These are phyloP conservation scores for Bufo gargarizans DNA, from an alignment of 2,113 vertebrate species.

Conservation along the genomic window DNA sequence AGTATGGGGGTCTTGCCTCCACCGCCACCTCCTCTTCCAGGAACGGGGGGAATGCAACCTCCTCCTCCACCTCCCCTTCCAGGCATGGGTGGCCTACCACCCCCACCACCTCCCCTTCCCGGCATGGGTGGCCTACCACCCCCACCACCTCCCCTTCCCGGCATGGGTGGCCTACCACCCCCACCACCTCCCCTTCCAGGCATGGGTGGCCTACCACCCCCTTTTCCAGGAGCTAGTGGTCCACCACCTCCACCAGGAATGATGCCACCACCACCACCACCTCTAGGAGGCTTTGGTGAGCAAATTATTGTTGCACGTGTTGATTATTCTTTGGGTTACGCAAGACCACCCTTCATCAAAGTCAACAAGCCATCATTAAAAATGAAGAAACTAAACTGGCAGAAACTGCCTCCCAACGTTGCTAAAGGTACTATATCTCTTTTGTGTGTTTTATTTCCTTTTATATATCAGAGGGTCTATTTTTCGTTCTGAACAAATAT, in stretches of 20 bases:
- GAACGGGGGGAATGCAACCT: slow-evolving; percentile 29
- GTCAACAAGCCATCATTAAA: slow-evolving; percentile 78
- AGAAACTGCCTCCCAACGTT: slow-evolving; percentile 84
- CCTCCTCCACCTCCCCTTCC: slow-evolving; percentile 55
- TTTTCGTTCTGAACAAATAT: background rate
- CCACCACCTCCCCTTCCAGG: slow-evolving; percentile 68
- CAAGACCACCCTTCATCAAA: slow-evolving; percentile 64
- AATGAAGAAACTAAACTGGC: slow-evolving; percentile 99
- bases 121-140: slow-evolving; percentile 26
- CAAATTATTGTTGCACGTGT: slow-evolving; percentile 75
- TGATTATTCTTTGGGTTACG: slow-evolving; percentile 67
- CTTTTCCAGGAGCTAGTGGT: too few relatives aligned
- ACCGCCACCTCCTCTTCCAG: slow-evolving; percentile 60
- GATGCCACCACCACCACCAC: slow-evolving; percentile 60
- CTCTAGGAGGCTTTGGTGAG: slow-evolving; percentile 62
- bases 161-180: slow-evolving; percentile 36
- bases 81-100: background rate
- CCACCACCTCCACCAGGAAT: slow-evolving; percentile 60
- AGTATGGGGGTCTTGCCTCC: slow-evolving; percentile 46
- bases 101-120: background rate
- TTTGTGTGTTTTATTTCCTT: background rate
- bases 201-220: slow-evolving; percentile 26
- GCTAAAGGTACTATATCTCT: slow-evolving; percentile 76
- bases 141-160: slow-evolving; percentile 54
- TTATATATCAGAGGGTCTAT: background rate